Evolutionary conservation across 2,888 invertebrate species (phyloP).

Genomic region (Campopleginae sp.): DNA sequence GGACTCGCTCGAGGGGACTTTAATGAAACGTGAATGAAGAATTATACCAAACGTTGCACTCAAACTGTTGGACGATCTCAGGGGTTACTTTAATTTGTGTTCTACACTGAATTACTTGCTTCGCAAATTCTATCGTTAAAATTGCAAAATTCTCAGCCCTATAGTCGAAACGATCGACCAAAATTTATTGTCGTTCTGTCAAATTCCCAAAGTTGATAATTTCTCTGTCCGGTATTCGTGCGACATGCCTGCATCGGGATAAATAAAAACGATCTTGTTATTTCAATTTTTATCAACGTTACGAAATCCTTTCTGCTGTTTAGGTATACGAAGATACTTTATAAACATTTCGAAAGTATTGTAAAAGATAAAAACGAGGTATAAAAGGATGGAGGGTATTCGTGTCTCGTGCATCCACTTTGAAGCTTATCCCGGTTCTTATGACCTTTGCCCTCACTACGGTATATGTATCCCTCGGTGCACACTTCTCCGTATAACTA

Average conservation of each 20-base stretch:
- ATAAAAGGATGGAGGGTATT: conserved; percentile 37
- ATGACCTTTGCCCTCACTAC: conserved; percentile 27
- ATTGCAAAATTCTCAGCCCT: background rate
- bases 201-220: background rate
- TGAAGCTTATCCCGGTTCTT: conserved; percentile 44
- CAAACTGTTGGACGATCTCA: conserved; percentile 5
- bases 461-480: conserved; percentile 20
- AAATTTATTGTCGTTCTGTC: background rate
- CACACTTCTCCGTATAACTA: background rate
- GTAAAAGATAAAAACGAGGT: conserved; percentile 24
- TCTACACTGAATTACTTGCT: conserved; percentile 5
- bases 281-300: background rate
- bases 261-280: background rate
- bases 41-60: conserved; percentile 9
- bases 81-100: conserved; percentile 25
- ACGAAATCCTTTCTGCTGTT: background rate
- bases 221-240: background rate
- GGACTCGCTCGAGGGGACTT: conserved; percentile 17
- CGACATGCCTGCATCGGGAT: too few species aligned
- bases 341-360: conserved; percentile 33
- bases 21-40: conserved; percentile 42
- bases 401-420: conserved; percentile 49
- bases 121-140: background rate
- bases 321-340: background rate
- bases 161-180: background rate